phyloP scores from a whole-genome alignment of 2,888 invertebrate genomes.

The Cephus rjabovi region DNA sequence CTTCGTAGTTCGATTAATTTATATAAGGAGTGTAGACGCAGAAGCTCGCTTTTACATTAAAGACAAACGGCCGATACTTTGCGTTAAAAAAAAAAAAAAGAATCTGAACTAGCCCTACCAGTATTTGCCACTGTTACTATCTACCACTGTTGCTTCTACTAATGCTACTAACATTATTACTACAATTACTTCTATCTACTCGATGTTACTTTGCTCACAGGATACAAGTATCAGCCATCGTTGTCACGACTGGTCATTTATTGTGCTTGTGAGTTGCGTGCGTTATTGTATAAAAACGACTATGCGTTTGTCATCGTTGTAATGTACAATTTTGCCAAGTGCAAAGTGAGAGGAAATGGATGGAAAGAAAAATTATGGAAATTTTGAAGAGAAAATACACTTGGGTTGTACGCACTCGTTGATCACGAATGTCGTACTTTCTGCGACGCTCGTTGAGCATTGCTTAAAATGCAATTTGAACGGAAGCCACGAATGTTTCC shows the following conservation, averaged over 20 bases:
- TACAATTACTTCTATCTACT: neutral
- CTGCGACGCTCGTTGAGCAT: too few relatives aligned
- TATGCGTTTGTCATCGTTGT: neutral
- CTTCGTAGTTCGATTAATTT: neutral
- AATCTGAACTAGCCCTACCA: neutral
- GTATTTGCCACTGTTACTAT: neutral
- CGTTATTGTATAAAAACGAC: neutral
- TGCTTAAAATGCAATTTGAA: too few relatives aligned
- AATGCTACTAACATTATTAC: neutral
- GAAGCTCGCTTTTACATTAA: neutral
- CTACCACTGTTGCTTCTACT: neutral
- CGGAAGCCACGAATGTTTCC: neutral
- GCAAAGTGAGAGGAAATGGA: neutral
- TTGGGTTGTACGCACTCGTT: too few relatives aligned
- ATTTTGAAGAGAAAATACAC: neutral
- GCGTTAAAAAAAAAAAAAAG: neutral
- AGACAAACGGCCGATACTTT: neutral
- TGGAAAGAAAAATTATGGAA: neutral
- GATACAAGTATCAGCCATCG: neutral
- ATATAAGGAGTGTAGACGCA: neutral
- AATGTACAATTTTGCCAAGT: neutral
- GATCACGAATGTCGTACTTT: too few relatives aligned
- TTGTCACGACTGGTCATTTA: neutral
- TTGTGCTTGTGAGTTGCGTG: neutral
- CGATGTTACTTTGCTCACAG: neutral